Evolutionary conservation across 2,797 vertebrate species (phyloP).

Genomic region (Sphenodon punctatus): DNA sequence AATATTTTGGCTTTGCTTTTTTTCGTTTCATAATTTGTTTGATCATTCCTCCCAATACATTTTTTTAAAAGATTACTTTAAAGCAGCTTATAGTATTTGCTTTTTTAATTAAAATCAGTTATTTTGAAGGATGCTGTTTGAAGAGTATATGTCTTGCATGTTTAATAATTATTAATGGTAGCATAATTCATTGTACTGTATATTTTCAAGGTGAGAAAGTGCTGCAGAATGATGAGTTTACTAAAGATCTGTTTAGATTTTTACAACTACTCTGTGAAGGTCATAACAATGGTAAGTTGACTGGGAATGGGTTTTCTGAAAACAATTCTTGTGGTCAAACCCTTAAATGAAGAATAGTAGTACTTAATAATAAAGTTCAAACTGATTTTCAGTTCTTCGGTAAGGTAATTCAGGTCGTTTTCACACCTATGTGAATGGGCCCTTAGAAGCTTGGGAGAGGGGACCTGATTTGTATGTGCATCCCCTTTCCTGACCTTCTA

Average conservation of each 20-base stretch:
- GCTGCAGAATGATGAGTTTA: slow-evolving; percentile 98
- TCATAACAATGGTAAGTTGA: slow-evolving; percentile 92
- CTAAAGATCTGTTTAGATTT: slow-evolving; percentile 96
- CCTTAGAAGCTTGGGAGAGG: too few relatives aligned
- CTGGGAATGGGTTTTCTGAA: neutral
- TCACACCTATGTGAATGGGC: too few relatives aligned
- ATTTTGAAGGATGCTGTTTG: slow-evolving; percentile 44
- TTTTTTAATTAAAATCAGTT: slow-evolving; percentile 51
- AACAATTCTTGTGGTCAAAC: neutral
- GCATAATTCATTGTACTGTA: slow-evolving; percentile 46
- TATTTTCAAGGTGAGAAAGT: slow-evolving; percentile 94
- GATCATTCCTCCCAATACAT: slow-evolving; percentile 59
- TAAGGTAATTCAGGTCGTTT: neutral
- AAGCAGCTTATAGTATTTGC: slow-evolving; percentile 56
- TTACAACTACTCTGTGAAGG: slow-evolving; percentile 98
- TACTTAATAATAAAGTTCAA: fast-evolving
- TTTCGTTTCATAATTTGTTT: slow-evolving; percentile 59
- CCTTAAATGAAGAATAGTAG: neutral
- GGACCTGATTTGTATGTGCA: too few relatives aligned
- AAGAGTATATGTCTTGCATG: slow-evolving; percentile 49
- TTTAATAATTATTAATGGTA: slow-evolving; percentile 29
- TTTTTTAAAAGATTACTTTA: slow-evolving; percentile 68
- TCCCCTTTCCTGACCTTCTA: too few relatives aligned
- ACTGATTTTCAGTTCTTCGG: neutral
- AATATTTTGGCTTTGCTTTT: slow-evolving; percentile 64